phyloP scores from a whole-genome alignment of 2,888 invertebrate genomes.

The Athetis lepigone region DNA sequence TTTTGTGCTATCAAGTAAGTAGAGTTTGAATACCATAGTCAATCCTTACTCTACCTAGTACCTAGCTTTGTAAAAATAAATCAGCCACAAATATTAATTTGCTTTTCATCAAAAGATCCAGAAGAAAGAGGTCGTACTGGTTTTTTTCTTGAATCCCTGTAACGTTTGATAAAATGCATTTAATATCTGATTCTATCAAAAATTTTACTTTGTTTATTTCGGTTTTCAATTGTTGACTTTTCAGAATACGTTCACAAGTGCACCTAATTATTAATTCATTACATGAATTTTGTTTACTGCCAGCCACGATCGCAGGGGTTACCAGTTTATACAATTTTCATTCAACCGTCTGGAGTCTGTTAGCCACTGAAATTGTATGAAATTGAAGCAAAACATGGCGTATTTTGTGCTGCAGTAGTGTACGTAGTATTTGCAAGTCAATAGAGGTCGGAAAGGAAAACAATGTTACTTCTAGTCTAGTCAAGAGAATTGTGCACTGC shows the following conservation, averaged over 20 bases:
- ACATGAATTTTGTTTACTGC: constrained; percentile 31
- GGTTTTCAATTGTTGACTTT: constrained; percentile 6
- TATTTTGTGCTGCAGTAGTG: constrained; percentile 26
- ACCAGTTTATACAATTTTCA: constrained; percentile 47
- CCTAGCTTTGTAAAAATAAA: too few species aligned
- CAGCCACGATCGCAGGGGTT: constrained; percentile 27
- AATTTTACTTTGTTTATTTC: not conserved
- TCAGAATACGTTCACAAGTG: constrained; percentile 43
- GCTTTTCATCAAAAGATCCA: too few species aligned
- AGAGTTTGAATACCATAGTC: too few species aligned
- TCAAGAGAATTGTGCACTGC: not conserved
- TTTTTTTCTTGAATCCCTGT: too few species aligned
- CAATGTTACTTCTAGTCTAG: constrained; percentile 8
- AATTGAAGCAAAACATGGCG: constrained; percentile 48
- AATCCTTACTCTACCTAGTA: too few species aligned
- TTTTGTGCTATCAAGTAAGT: too few species aligned
- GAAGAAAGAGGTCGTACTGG: too few species aligned
- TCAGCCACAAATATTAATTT: too few species aligned
- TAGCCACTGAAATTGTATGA: constrained; percentile 33
- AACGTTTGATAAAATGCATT: too few species aligned
- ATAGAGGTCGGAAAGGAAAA: constrained; percentile 30
- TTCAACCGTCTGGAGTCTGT: constrained; percentile 33
- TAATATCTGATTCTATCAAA: too few species aligned
- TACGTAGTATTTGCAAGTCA: constrained; percentile 44
- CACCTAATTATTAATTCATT: constrained; percentile 36